A percentile compares a stretch with the other conserved stretches of the same genome.
Conservation (phyloP, 2,113 vertebrate species). For the Sitta europaea region DNA sequence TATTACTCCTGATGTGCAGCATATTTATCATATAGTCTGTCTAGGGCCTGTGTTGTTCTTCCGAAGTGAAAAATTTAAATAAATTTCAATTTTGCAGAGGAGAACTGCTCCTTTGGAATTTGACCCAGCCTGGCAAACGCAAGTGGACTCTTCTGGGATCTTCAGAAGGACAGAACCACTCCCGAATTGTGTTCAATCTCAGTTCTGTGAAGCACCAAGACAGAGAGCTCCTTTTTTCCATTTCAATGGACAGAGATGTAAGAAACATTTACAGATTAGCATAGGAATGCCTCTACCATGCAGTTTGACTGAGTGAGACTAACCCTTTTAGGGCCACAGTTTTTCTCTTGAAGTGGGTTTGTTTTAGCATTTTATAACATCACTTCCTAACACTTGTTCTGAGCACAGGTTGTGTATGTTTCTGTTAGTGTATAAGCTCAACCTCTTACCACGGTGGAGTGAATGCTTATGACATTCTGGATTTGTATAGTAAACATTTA, state of each 20-base stretch:
- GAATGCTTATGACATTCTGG: not conserved
- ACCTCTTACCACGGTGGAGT: not conserved
- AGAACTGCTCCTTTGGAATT: slow-evolving; percentile 89
- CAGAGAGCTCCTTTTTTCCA: slow-evolving; percentile 86
- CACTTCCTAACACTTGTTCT: not conserved
- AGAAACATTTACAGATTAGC: slow-evolving; percentile 13
- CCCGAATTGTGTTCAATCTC: slow-evolving; percentile 90
- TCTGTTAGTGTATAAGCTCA: not conserved
- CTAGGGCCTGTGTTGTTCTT: not conserved
- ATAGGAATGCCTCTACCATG: not conserved
- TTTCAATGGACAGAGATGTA: slow-evolving; percentile 95
- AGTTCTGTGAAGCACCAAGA: slow-evolving; percentile 74
- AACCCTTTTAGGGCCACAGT: not conserved
- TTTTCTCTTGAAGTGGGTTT: not conserved
- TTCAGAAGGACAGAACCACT: slow-evolving; percentile 90
- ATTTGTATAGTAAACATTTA: not conserved
- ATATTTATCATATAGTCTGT: accelerated
- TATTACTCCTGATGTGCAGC: not conserved
- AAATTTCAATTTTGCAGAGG: slow-evolving; percentile 73
- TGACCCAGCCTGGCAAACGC: slow-evolving; percentile 81
- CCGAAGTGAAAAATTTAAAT: not conserved
- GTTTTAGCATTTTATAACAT: not conserved
- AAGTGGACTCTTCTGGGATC: slow-evolving; percentile 83
- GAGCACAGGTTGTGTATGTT: not conserved
- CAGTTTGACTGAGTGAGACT: not conserved